These are phyloP conservation scores for Drosophila nasuta DNA, from an alignment of 1,140 invertebrate species.

Conservation along the genomic window DNA sequence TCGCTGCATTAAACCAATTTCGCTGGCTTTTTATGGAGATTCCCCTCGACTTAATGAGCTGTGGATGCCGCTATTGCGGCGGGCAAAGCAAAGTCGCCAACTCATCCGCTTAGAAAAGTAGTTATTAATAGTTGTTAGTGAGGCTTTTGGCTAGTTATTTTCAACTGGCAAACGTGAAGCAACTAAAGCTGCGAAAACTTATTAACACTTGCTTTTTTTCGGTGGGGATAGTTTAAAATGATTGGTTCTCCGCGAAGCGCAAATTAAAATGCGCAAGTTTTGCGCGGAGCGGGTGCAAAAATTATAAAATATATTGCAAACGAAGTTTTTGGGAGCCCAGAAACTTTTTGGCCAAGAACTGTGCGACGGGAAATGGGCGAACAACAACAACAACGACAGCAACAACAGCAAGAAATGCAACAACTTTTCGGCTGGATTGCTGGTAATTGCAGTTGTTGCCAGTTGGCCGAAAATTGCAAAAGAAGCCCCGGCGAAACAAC, in stretches of 20 bases:
- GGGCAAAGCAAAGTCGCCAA: not conserved
- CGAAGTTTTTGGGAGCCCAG: slow-evolving; percentile 18
- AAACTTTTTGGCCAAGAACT: slow-evolving; percentile 27
- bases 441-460: slow-evolving; percentile 46
- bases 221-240: slow-evolving; percentile 29
- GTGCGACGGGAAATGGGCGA: slow-evolving; percentile 33
- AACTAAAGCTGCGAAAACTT: slow-evolving; percentile 19
- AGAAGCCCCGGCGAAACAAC: slow-evolving; percentile 21
- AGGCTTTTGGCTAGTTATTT: not conserved
- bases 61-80: not conserved
- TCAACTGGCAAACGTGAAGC: not conserved
- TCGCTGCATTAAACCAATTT: slow-evolving; percentile 7
- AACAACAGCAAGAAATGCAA: slow-evolving; percentile 3
- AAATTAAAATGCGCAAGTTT: slow-evolving; percentile 40
- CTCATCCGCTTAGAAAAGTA: slow-evolving; percentile 2
- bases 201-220: slow-evolving; percentile 14
- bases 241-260: slow-evolving; percentile 17
- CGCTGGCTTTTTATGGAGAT: slow-evolving; percentile 1
- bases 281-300: not conserved
- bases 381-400: too few species aligned
- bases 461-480: slow-evolving; percentile 34
- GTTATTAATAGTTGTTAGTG: slow-evolving; percentile 23
- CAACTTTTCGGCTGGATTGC: slow-evolving; percentile 22
- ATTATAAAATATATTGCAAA: slow-evolving; percentile 21
- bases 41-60: slow-evolving; percentile 18